Percentiles rank a stretch among this genome's conserved stretches.
Evolutionary conservation across 1,140 invertebrate genomes (phyloP).

Genomic region (Eueides isabella): DNA sequence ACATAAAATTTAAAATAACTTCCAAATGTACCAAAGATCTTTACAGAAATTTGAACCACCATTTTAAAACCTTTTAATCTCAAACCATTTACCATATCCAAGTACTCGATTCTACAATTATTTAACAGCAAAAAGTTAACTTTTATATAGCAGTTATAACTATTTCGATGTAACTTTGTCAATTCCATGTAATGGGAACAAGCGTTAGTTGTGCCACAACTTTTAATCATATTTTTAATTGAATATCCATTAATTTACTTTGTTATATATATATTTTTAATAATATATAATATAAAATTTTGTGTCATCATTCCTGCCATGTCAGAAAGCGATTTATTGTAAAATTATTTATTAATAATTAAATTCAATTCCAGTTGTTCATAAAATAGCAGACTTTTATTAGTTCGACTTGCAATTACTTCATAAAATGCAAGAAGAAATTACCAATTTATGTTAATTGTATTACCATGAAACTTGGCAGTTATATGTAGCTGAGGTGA

Average conservation of each 20-base stretch:
- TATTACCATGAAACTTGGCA: no score
- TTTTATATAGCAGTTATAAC: conserved; percentile 29
- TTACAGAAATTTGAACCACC: not conserved
- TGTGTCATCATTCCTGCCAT: no score
- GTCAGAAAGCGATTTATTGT: no score
- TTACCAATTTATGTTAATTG: no score
- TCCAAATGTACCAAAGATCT: not conserved
- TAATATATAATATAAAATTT: no score
- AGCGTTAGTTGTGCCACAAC: not conserved
- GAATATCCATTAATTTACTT: not conserved
- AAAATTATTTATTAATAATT: no score
- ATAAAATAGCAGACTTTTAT: no score
- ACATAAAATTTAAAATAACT: not conserved
- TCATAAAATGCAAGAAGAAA: no score
- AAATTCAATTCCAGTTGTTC: no score
- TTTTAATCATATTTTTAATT: not conserved
- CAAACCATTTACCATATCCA: conserved; percentile 15
- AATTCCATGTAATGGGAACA: conserved; percentile 33
- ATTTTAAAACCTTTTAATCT: not conserved
- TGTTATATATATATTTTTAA: not conserved
- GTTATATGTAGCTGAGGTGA: no score
- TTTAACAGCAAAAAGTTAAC: conserved; percentile 27
- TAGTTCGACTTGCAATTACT: no score
- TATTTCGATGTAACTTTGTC: conserved; percentile 37
- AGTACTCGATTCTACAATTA: conserved; percentile 26